These are phyloP conservation scores for Amiota minor DNA, from an alignment of 2,888 invertebrate species.

Conservation along the genomic window DNA sequence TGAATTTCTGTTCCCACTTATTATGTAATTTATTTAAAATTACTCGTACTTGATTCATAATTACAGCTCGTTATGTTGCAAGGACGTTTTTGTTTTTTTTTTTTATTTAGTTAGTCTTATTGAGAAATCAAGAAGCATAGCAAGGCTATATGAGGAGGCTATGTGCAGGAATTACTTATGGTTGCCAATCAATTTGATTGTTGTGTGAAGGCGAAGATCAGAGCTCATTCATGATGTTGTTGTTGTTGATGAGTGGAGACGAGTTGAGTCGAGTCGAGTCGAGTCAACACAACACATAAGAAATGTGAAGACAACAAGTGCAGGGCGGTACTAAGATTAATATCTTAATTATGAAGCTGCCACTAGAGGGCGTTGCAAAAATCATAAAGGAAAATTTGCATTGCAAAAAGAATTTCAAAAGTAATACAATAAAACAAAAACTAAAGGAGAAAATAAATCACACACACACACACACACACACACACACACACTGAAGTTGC, in stretches of 20 bases:
- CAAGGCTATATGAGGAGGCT: conserved; percentile 29
- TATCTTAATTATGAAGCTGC: conserved; percentile 28
- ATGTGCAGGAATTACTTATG: conserved; percentile 29
- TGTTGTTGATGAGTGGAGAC: background rate
- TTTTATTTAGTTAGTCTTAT: background rate
- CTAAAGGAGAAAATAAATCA: background rate
- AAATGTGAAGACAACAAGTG: conserved; percentile 18
- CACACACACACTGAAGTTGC: no score
- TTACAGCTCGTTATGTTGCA: conserved; percentile 58
- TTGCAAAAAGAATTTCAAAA: conserved; percentile 1
- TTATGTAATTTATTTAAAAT: conserved; percentile 51
- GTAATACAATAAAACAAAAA: background rate
- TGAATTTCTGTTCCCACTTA: conserved; percentile 29
- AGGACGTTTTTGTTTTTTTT: conserved; percentile 43
- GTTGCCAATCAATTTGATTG: conserved; percentile 44
- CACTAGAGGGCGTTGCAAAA: conserved; percentile 1
- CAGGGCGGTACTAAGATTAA: conserved; percentile 23
- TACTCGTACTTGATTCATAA: conserved; percentile 44
- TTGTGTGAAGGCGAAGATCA: background rate
- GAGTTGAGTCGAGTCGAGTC: background rate
- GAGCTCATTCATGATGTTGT: background rate
- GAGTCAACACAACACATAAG: background rate
- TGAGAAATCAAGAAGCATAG: background rate
- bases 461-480: no score
- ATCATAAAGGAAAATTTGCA: conserved; percentile 22